Percentiles rank a stretch among this genome's conserved stretches.
These are phyloP conservation scores for Acronicta alni DNA, from an alignment of 2,888 invertebrate genomes.

Conservation along the genomic window DNA sequence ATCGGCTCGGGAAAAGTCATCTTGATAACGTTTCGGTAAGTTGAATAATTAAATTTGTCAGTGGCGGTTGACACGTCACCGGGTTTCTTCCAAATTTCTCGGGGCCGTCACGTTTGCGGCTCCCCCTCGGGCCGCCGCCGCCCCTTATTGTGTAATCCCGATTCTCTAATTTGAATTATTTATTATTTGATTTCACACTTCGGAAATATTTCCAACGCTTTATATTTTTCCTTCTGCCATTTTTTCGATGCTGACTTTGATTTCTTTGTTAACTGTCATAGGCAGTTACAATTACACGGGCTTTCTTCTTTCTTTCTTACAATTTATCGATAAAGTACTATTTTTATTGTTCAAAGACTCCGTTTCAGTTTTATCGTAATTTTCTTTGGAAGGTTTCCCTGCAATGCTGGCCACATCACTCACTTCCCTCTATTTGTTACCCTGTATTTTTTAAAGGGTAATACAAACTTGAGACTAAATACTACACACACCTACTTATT, in stretches of 20 bases:
- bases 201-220: constrained; percentile 64
- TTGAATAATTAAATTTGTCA: constrained; percentile 89
- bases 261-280: constrained; percentile 48
- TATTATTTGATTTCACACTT: constrained; percentile 85
- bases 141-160: constrained; percentile 80
- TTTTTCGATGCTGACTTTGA: constrained; percentile 42
- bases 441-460: background rate
- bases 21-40: constrained; percentile 88
- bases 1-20: constrained; percentile 87
- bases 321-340: too few species aligned
- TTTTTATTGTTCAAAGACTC: too few species aligned
- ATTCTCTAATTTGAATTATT: constrained; percentile 87
- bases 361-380: too few species aligned
- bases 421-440: too few species aligned
- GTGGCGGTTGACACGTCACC: constrained; percentile 86
- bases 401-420: too few species aligned
- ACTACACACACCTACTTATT: constrained; percentile 41
- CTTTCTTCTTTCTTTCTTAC: too few species aligned
- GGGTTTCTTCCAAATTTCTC: constrained; percentile 83
- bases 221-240: constrained; percentile 38
- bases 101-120: constrained; percentile 82
- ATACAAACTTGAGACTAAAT: constrained; percentile 2
- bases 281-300: constrained; percentile 27
- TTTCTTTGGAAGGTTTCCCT: too few species aligned
- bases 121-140: constrained; percentile 64